These are phyloP conservation scores for Sinocyclocheilus grahami DNA, from an alignment of 2,113 vertebrate species.

Conservation along the genomic window DNA sequence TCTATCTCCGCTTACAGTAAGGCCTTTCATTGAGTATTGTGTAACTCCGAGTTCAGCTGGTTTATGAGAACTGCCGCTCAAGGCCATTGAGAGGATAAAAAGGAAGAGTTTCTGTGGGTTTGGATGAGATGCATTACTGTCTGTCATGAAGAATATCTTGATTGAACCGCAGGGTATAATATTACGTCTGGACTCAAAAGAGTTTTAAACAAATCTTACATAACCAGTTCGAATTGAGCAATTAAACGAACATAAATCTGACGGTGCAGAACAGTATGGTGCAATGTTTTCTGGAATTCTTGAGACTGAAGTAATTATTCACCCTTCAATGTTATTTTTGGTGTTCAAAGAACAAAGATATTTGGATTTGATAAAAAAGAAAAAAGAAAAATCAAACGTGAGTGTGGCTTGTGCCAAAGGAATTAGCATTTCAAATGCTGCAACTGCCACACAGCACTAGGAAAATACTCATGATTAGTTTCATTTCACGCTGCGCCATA, in stretches of 20 bases:
- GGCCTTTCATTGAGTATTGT: conserved; percentile 4
- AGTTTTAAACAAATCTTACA: conserved; percentile 13
- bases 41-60: neutral
- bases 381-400: conserved; percentile 24
- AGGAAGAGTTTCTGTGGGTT: conserved; percentile 16
- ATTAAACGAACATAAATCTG: conserved; percentile 30
- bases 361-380: conserved; percentile 15
- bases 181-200: conserved; percentile 13
- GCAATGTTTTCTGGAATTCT: conserved; percentile 20
- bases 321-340: conserved; percentile 3
- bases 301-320: neutral
- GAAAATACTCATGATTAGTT: conserved; percentile 27
- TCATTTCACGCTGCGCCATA: conserved; percentile 19
- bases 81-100: conserved; percentile 17
- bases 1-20: conserved; percentile 18
- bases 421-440: conserved; percentile 37
- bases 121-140: conserved; percentile 20
- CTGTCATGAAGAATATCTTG: conserved; percentile 1
- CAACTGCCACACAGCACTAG: conserved; percentile 10
- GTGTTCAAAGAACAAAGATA: conserved; percentile 43
- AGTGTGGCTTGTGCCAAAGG: conserved; percentile 20
- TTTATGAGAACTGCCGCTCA: conserved; percentile 14
- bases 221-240: conserved; percentile 14
- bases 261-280: neutral
- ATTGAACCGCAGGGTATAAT: neutral